Evolutionary conservation across 2,888 invertebrate species (phyloP), one percentile per base, ranked within the genome.

Genomic region (Brachylomia viminalis): DNA sequence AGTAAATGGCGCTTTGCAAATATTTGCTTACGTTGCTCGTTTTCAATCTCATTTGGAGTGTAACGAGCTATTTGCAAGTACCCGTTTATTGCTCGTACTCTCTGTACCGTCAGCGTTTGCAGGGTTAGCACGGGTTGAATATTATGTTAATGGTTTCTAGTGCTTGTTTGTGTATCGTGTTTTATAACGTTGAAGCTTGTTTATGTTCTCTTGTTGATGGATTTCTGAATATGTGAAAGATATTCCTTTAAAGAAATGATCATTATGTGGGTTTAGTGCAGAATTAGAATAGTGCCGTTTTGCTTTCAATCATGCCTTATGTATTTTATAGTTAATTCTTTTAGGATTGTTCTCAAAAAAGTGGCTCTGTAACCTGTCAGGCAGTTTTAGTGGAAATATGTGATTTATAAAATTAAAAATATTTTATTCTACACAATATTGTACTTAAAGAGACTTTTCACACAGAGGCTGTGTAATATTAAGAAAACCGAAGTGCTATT

Each of bases 11-110:
- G 85, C 83, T 85, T 80, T 74, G 82, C 87, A 87, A 91, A 91
- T 89, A 90, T 91, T 91, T 91, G 90, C 84, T 73, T 56, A 72
- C 76, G 82, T 83, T 85, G 88, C 89, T 88, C 88, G 86, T 90
- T 90, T 89, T 87, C 87, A 84, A 90, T 89, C 87, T 86, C 88
- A 91, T 91, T 91, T 87, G 87, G 84, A 88, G 84, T 87, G 83
- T 91, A 90, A 92, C 90, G 90, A 91, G 91, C 88, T 83, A 90
- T 92, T 91, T 89, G 89, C 84, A 73, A 86, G 84, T 73, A 85
- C 81, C 82, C 84, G 87, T 88, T 88, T 90, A 89, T 88, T 83
- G 84, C 82, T 84, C 75, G 77, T 80, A 78, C 78, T 47, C 76
- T 75, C 66, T 58, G 64, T 61, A 66, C 72, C 79, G 77, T 82